phyloP scores from a whole-genome alignment of 2,888 invertebrate genomes.

The Mythimna albipuncta region DNA sequence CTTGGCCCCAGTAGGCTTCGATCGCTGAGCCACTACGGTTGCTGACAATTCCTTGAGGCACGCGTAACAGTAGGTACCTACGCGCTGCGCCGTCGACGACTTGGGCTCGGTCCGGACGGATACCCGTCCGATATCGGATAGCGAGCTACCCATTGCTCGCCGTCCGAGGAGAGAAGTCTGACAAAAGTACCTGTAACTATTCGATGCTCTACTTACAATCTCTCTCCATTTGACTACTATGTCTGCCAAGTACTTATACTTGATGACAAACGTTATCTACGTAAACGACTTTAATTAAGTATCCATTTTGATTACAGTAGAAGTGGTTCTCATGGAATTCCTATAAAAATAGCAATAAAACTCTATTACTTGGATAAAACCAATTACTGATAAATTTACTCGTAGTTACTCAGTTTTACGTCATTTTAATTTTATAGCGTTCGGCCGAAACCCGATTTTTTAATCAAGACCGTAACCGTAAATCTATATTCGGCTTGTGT shows the following conservation, averaged over 20 bases:
- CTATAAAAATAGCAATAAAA: not conserved
- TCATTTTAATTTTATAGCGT: not conserved
- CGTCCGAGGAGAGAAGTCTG: too few species aligned
- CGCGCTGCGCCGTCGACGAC: too few species aligned
- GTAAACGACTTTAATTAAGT: not conserved
- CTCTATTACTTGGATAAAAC: not conserved
- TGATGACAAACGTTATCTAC: not conserved
- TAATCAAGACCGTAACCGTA: not conserved
- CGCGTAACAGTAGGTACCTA: too few species aligned
- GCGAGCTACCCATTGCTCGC: too few species aligned
- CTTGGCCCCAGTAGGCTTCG: too few species aligned
- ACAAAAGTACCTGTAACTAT: not conserved
- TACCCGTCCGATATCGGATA: too few species aligned
- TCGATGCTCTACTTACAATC: not conserved
- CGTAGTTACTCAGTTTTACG: not conserved
- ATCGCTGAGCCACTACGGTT: too few species aligned
- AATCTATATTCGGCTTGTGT: not conserved
- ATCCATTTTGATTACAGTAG: not conserved
- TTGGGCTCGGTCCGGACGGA: too few species aligned
- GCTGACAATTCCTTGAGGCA: too few species aligned
- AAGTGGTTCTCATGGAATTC: not conserved
- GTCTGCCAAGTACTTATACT: not conserved
- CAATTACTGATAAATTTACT: not conserved
- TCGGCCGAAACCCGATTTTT: not conserved
- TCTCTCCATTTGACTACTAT: not conserved